Evolutionary conservation across 2,888 invertebrate genomes (phyloP).

Genomic region (Xylocampa areola): DNA sequence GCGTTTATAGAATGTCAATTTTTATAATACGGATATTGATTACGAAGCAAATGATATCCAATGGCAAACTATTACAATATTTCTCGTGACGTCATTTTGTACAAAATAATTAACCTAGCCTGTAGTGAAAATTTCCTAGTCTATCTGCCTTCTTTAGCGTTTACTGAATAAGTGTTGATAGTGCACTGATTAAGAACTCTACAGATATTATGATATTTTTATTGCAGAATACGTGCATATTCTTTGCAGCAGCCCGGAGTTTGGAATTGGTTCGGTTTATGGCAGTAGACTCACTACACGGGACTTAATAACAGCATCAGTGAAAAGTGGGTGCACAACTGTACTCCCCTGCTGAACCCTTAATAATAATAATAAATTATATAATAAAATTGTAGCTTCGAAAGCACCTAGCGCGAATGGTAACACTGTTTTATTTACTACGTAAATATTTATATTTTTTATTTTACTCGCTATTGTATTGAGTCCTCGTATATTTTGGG

Average conservation of each 20-base stretch:
- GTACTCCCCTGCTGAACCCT: too few relatives aligned
- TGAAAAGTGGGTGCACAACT: too few relatives aligned
- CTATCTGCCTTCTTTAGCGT: constrained; percentile 14
- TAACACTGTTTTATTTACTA: constrained; percentile 56
- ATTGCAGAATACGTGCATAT: too few relatives aligned
- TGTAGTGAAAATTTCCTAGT: neutral
- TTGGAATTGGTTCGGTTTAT: too few relatives aligned
- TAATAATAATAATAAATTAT: constrained; percentile 37
- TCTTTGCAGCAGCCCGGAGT: too few relatives aligned
- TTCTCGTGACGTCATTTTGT: constrained; percentile 14
- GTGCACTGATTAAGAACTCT: neutral
- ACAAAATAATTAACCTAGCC: constrained; percentile 22
- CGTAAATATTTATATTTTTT: constrained; percentile 24
- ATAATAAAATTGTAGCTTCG: constrained; percentile 38
- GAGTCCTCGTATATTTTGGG: constrained; percentile 38
- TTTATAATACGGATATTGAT: too few relatives aligned
- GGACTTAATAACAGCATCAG: too few relatives aligned
- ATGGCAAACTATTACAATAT: neutral
- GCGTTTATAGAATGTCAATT: too few relatives aligned
- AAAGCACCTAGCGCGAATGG: constrained; percentile 62
- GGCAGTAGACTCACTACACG: too few relatives aligned
- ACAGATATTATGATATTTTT: too few relatives aligned
- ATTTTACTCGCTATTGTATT: constrained; percentile 44
- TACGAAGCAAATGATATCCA: constrained; percentile 7
- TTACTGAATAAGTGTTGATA: constrained; percentile 3